Evolutionary conservation across 2,113 vertebrate genomes (phyloP).

Genomic region (Acanthisitta chloris): DNA sequence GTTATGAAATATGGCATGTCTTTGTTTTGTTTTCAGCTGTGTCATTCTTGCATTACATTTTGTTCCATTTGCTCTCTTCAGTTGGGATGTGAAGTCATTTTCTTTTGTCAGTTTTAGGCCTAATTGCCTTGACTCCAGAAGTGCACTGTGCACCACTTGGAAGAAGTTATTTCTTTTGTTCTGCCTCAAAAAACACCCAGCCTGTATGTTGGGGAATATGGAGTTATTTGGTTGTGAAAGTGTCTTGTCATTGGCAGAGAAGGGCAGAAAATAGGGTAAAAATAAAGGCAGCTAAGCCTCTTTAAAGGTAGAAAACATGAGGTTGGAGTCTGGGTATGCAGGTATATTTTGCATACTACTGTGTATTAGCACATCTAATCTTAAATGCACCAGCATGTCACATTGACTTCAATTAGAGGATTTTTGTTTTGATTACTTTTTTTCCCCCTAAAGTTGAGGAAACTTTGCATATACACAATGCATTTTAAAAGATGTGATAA

Average conservation of each 20-base stretch:
- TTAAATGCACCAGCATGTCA: background rate
- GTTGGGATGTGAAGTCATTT: slow-evolving; percentile 38
- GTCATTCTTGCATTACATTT: slow-evolving; percentile 39
- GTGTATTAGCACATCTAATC: background rate
- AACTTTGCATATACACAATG: background rate
- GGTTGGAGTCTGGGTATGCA: background rate
- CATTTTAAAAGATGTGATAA: background rate
- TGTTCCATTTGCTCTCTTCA: slow-evolving; percentile 33
- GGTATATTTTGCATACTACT: background rate
- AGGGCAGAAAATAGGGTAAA: background rate
- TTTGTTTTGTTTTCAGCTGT: slow-evolving; percentile 60
- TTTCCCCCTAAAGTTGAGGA: background rate
- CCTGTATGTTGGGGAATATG: background rate
- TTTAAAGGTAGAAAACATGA: background rate
- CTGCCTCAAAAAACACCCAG: background rate
- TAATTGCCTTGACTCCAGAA: slow-evolving; percentile 6
- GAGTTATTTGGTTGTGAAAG: background rate
- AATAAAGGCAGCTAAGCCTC: background rate
- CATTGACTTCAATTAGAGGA: background rate
- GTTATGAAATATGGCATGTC: slow-evolving; percentile 44
- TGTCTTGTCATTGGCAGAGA: background rate
- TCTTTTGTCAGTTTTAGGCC: slow-evolving; percentile 23
- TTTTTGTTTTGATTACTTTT: background rate
- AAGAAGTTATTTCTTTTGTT: slow-evolving; percentile 30
- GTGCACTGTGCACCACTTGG: slow-evolving; percentile 21